Evolutionary conservation across 2,888 invertebrate genomes (phyloP).

Genomic region (Chloroclysta siterata): DNA sequence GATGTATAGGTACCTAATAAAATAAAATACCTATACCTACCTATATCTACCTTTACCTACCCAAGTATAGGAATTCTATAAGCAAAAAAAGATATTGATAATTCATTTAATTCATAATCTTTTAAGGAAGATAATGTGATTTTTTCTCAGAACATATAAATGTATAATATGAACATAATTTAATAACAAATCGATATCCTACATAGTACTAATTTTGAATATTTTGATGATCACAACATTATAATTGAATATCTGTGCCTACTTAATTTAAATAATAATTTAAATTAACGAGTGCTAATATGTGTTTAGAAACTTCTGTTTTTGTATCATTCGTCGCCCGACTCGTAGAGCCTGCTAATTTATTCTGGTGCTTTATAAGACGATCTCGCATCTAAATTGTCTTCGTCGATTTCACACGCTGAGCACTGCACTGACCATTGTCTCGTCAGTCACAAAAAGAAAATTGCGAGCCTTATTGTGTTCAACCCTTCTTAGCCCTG

Average conservation of each 20-base stretch:
- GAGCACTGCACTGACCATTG: conserved; percentile 73
- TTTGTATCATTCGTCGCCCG: conserved; percentile 18
- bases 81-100: conserved; percentile 1
- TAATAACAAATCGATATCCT: background rate
- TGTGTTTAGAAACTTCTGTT: background rate
- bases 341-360: conserved; percentile 44
- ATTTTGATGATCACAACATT: background rate
- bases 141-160: background rate
- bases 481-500: conserved; percentile 71
- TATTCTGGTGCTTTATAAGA: conserved; percentile 54
- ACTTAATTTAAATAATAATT: conserved; percentile 1
- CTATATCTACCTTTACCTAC: background rate
- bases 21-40: background rate
- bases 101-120: conserved; percentile 4
- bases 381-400: conserved; percentile 51
- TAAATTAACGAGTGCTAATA: no score
- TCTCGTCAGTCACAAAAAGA: conserved; percentile 73
- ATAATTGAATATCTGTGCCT: conserved; percentile 8
- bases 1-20: no score
- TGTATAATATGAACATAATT: no score
- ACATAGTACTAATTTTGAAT: background rate
- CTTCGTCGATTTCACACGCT: conserved; percentile 75
- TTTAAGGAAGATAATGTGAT: background rate
- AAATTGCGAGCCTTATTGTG: conserved; percentile 73
- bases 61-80: conserved; percentile 4